Base-by-base conservation (phyloP, 2,888 invertebrate species). In the Drosophila macrospina region DNA sequence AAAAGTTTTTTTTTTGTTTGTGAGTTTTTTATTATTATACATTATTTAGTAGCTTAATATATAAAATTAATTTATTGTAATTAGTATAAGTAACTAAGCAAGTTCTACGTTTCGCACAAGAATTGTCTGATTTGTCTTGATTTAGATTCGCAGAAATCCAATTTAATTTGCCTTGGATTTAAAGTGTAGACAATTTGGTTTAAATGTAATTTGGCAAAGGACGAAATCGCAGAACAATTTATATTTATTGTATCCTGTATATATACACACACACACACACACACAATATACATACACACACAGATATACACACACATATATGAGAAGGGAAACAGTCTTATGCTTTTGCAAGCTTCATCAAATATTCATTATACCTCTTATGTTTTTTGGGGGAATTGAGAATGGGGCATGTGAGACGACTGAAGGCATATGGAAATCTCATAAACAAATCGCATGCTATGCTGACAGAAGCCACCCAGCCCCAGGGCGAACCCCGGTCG, bases 391-490 rank as follows among this genome's bases (percentile, higher is more conserved):
- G 16, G 28, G 11, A 24, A 32, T 8, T 10, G 20, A n/a, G 50
- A 13, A 5, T 36, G 20, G 11, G 11, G 7, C 16, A 45, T 47
- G 44, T 24, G 11, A 41, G 52, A 4, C 10, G 41, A 41, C 41
- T 34, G 28, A 24, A 54, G 71, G 51, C 64, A 61, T 74, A 70
- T 68, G 77, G 64, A 74, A 74, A 74, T 69, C 83, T 61, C 72
- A 67, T 69, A 72, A 80, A 67, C 71, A 80, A 79, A 80, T 71
- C 66, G 66, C 68, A 65, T 65, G 66, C 61, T 44, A 44, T 52
- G 69, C 69, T 80, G 75, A 75, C 75, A 72, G 72, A 54, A 69
- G 59, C 52, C 67, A 13, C 24, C 16, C 30, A 50, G 45, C 15
- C 16, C 16, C 32, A 28, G 26, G 44, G 57, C 56, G 54, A 41